Conservation (phyloP, 2,797 vertebrate genomes). For the Sebastes diploproa region DNA sequence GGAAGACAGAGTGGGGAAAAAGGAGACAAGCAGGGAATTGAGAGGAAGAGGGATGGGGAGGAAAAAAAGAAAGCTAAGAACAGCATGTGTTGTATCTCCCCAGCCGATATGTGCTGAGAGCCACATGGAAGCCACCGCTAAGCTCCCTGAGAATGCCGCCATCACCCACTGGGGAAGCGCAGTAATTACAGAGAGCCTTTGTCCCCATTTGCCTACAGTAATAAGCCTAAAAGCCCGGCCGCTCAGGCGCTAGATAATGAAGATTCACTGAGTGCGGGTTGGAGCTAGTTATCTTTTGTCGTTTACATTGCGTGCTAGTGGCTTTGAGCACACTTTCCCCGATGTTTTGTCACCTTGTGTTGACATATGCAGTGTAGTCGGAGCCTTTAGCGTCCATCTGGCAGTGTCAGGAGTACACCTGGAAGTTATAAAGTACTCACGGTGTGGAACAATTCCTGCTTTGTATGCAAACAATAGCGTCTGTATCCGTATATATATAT, state of each 20-base stretch:
- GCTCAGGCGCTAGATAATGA: slow-evolving; percentile 64
- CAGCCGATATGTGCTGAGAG: slow-evolving; percentile 48
- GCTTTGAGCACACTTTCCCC: slow-evolving; percentile 8
- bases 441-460: neutral
- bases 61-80: slow-evolving; percentile 5
- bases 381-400: slow-evolving; percentile 27
- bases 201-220: slow-evolving; percentile 72
- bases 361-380: neutral
- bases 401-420: slow-evolving; percentile 33
- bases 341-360: slow-evolving; percentile 9
- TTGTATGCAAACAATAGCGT: slow-evolving; percentile 44
- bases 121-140: slow-evolving; percentile 57
- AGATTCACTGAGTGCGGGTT: slow-evolving; percentile 47
- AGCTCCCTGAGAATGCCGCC: slow-evolving; percentile 74
- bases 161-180: slow-evolving; percentile 63
- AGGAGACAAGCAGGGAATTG: neutral
- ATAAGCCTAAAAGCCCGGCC: slow-evolving; percentile 70
- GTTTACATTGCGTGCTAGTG: slow-evolving; percentile 4
- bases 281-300: slow-evolving; percentile 47
- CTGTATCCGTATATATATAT: neutral
- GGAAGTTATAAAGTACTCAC: slow-evolving; percentile 34
- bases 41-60: neutral
- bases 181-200: slow-evolving; percentile 78
- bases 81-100: slow-evolving; percentile 52
- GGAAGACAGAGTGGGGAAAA: neutral